phyloP scores from a whole-genome alignment of 1,140 invertebrate species.

The Penaeus chinensis region DNA sequence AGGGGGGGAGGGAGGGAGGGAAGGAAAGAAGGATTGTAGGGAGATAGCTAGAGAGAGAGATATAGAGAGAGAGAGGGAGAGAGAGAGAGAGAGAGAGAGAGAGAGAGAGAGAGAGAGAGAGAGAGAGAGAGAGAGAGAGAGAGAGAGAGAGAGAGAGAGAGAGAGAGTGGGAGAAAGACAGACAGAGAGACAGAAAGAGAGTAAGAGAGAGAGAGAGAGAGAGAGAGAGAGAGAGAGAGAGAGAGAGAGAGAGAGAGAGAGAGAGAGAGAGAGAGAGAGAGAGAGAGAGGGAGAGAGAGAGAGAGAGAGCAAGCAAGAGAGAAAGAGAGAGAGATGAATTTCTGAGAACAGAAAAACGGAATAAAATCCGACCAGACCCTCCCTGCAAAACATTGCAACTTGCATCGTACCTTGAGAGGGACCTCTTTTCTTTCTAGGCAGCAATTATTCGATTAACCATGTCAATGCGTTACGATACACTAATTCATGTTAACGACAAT shows the following conservation, averaged over 20 bases:
- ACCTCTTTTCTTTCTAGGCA: too few species aligned
- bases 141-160: slow-evolving; percentile 12
- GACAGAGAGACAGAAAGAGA: neutral
- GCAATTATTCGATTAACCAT: too few species aligned
- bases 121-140: too few species aligned
- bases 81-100: neutral
- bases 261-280: neutral
- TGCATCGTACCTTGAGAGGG: too few species aligned
- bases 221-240: neutral
- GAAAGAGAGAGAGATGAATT: neutral
- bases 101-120: neutral
- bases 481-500: too few species aligned
- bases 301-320: neutral
- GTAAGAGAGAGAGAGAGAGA: neutral
- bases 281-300: neutral
- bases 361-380: too few species aligned
- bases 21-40: neutral
- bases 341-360: neutral
- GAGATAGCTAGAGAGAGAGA: neutral
- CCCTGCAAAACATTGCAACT: too few species aligned
- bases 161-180: neutral
- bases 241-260: neutral
- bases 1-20: too few species aligned
- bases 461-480: too few species aligned
- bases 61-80: neutral